Percentiles rank a stretch among this genome's conserved stretches.
phyloP scores from a whole-genome alignment of 2,797 vertebrate genomes.

The Sebastes steindachneri region DNA sequence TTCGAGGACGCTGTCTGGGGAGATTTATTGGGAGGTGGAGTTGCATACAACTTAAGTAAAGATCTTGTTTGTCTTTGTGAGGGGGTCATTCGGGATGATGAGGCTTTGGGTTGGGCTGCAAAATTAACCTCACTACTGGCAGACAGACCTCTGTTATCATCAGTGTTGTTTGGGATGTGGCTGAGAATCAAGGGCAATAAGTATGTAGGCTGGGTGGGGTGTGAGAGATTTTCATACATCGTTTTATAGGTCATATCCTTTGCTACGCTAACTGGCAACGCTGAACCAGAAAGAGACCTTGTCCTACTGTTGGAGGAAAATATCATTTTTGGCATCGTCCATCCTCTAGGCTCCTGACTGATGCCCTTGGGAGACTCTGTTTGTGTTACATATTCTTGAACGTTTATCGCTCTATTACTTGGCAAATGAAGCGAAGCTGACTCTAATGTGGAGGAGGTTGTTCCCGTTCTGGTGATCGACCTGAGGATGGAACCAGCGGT shows the following conservation, averaged over 20 bases:
- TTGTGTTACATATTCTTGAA: conserved; percentile 27
- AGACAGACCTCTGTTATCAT: background rate
- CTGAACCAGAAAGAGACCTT: conserved; percentile 24
- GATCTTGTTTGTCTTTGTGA: conserved; percentile 27
- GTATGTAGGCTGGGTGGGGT: background rate
- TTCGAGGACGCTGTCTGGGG: conserved; percentile 9
- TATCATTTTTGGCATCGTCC: background rate
- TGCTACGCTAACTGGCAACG: background rate
- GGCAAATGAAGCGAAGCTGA: conserved; percentile 19
- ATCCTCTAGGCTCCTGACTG: conserved; percentile 4
- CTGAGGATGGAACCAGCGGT: background rate
- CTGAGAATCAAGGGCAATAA: background rate
- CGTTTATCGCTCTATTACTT: conserved; percentile 16
- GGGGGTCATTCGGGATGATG: background rate
- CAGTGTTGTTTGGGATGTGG: background rate
- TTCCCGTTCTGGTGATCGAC: background rate
- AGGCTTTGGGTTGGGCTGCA: background rate
- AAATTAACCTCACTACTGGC: background rate
- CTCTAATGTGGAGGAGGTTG: conserved; percentile 4
- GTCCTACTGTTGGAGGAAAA: conserved; percentile 21
- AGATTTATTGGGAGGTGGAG: conserved; percentile 6
- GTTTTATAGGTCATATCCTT: conserved; percentile 36
- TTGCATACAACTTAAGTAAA: conserved; percentile 1
- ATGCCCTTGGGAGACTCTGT: conserved; percentile 5
- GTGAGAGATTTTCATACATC: conserved; percentile 2